Evolutionary conservation across 2,888 invertebrate genomes (phyloP).

Genomic region (Cosmorhoe ocellata): DNA sequence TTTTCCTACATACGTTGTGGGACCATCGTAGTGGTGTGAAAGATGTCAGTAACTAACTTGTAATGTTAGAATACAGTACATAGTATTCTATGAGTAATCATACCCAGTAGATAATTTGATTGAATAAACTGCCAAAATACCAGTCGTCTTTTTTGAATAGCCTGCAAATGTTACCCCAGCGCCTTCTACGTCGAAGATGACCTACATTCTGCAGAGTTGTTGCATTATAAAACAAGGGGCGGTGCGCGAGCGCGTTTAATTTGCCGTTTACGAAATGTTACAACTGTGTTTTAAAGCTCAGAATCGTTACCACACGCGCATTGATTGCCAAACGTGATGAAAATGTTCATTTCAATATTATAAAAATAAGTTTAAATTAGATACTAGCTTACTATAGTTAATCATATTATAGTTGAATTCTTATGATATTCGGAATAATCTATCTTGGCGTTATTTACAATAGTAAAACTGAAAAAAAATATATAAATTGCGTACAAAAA

Average conservation of each 20-base stretch:
- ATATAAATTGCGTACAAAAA: too few species aligned
- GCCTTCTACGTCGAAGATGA: slow-evolving; percentile 56
- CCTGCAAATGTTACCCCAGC: slow-evolving; percentile 22
- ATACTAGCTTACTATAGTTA: too few species aligned
- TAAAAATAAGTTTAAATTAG: slow-evolving; percentile 18
- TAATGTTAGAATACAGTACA: too few species aligned
- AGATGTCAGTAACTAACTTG: background rate
- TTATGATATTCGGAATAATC: too few species aligned
- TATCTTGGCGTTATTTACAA: too few species aligned
- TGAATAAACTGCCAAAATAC: background rate
- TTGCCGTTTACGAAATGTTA: slow-evolving; percentile 79
- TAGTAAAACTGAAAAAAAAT: too few species aligned
- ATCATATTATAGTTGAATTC: too few species aligned
- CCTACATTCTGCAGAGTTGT: slow-evolving; percentile 75
- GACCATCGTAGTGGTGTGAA: slow-evolving; percentile 16
- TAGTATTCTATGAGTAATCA: too few species aligned
- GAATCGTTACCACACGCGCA: slow-evolving; percentile 66
- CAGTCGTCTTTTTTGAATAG: slow-evolving; percentile 19
- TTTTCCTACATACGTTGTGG: background rate
- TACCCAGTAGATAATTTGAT: too few species aligned
- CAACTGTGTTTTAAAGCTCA: slow-evolving; percentile 76
- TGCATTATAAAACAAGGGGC: slow-evolving; percentile 77
- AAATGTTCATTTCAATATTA: slow-evolving; percentile 29
- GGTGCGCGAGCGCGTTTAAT: slow-evolving; percentile 74
- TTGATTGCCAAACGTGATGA: slow-evolving; percentile 69